Percentiles rank a stretch among this genome's conserved stretches.
Evolutionary conservation across 2,113 vertebrate genomes (phyloP).

Genomic region (Tinamus guttatus): DNA sequence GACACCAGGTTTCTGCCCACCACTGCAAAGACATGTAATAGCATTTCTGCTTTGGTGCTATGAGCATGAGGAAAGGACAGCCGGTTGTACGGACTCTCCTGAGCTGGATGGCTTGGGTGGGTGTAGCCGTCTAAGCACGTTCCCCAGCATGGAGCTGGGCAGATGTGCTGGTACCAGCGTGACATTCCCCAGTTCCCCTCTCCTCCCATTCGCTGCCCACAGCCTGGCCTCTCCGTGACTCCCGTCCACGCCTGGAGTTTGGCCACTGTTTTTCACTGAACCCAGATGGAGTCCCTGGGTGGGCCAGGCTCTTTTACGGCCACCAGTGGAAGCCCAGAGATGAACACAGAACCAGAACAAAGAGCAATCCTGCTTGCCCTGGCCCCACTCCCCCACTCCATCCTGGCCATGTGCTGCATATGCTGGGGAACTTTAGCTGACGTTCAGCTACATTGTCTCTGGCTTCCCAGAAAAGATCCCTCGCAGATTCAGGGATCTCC

Average conservation of each 20-base stretch:
- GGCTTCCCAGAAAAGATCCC: not conserved
- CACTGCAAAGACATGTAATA: not conserved
- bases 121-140: not conserved
- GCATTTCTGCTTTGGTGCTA: not conserved
- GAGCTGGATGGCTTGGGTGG: not conserved
- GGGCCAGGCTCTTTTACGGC: not conserved
- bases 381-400: not conserved
- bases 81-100: not conserved
- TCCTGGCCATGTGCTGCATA: not conserved
- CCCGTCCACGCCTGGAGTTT: not conserved
- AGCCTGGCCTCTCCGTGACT: not conserved
- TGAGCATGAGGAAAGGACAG: not conserved
- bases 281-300: not conserved
- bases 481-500: not conserved
- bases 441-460: not conserved
- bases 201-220: not conserved
- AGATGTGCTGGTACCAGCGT: not conserved
- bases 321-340: not conserved
- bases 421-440: not conserved
- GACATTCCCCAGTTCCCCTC: not conserved
- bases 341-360: not conserved
- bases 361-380: not conserved
- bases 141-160: not conserved
- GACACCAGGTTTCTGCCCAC: too few relatives aligned
- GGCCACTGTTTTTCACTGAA: not conserved